Evolutionary conservation across 2,888 invertebrate genomes (phyloP), one percentile per base, ranked within the genome.

Genomic region (Philereme vetulata): DNA sequence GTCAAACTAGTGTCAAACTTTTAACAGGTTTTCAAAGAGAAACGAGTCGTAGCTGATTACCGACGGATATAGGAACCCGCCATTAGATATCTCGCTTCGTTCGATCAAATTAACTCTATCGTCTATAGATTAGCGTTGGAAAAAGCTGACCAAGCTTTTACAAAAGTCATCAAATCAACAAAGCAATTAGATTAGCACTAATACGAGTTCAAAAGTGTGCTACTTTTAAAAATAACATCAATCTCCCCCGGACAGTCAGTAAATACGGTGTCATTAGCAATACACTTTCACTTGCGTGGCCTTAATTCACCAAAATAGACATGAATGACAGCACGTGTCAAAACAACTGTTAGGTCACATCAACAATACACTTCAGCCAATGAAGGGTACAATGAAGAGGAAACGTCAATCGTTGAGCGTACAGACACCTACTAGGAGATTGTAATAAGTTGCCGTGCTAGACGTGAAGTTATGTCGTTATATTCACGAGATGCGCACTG

Each of bases 381-480:
- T 69, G 67, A 68, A 64, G 64, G 70, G 56, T 32, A 66, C 67
- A 66, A 64, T 60, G 63, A 62, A 50, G 60, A 76, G 77, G 77
- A 77, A 76, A 73, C 61, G 72, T 71, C 74, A 72, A 60, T 62
- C 53, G 56, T 60, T 52, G 51, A 52, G 54, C 56, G 60, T 47
- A 50, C 49, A 52, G 54, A 47, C 34, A 65, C 71, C 74, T 21
- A 21, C 21, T 21, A 21, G 21, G 21, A 21, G 21, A 21, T 21
- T 21, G 21, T 21, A 21, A 21, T 21, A 21, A 21, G 21, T 21
- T 21, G 21, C 21, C 21, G 21, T 21, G 21, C 21, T 21, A 21
- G 21, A 21, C 21, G 21, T 21, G 21, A 1, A 2, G 1, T 21
- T 21, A 21, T 21, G 21, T 21, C 21, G 21, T 21, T 21, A 21